A percentile compares a stretch with the other conserved stretches of the same genome.
Conservation (phyloP, 1,140 invertebrate species). For the Melitaea cinxia region DNA sequence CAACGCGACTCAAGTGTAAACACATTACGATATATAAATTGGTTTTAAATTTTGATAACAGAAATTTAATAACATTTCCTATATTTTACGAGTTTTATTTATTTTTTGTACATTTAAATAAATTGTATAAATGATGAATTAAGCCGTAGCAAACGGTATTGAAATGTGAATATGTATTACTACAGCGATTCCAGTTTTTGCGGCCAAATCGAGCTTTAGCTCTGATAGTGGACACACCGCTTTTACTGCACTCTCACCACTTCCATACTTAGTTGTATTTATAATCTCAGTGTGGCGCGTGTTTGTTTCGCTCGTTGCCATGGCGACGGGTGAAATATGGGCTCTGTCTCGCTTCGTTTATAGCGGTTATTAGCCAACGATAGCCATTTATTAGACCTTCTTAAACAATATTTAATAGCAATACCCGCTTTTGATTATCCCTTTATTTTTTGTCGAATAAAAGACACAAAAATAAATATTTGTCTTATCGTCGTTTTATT, state of each 20-base stretch:
- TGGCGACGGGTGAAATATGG: constrained; percentile 72
- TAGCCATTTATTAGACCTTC: constrained; percentile 58
- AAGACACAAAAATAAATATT: neutral
- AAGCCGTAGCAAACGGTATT: constrained; percentile 8
- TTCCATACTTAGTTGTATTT: constrained; percentile 36
- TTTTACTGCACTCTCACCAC: constrained; percentile 39
- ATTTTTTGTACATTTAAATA: neutral
- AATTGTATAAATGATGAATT: constrained; percentile 13
- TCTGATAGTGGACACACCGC: constrained; percentile 28
- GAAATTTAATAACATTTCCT: no score
- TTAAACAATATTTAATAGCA: constrained; percentile 27
- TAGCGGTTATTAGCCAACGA: constrained; percentile 68
- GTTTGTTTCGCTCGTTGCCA: constrained; percentile 68
- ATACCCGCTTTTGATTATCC: constrained; percentile 6
- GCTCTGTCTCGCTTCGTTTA: constrained; percentile 60
- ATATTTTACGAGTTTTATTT: neutral
- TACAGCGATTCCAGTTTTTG: constrained; percentile 18
- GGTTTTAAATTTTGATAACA: no score
- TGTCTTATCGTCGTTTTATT: neutral
- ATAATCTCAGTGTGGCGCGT: constrained; percentile 42
- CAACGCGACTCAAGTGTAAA: neutral
- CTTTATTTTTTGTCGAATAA: neutral
- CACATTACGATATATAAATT: no score
- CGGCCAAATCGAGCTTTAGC: constrained; percentile 11
- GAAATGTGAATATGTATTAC: constrained; percentile 27